Conservation (phyloP, 2,888 invertebrate species). For the Ophonus ardosiacus region DNA sequence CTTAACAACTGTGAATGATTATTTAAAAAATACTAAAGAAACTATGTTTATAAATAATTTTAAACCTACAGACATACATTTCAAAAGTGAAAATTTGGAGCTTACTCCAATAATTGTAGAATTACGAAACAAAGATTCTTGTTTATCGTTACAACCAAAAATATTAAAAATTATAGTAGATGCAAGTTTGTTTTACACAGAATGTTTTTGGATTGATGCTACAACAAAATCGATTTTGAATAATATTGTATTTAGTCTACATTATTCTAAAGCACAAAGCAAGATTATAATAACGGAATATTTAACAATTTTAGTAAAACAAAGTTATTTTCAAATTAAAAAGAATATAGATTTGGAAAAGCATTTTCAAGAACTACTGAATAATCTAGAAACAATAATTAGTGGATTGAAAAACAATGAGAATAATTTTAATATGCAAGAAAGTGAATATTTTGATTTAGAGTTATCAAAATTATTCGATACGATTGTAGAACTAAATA, state of each 20-base stretch:
- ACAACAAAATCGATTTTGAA: conserved; percentile 38
- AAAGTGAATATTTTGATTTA: conserved; percentile 32
- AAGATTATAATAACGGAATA: conserved; percentile 65
- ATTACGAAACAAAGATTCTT: conserved; percentile 67
- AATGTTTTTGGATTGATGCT: conserved; percentile 67
- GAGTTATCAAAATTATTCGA: conserved; percentile 30
- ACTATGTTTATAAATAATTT: conserved; percentile 74
- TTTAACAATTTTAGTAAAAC: conserved; percentile 39
- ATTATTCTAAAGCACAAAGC: conserved; percentile 60
- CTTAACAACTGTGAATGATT: conserved; percentile 75
- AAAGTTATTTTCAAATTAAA: conserved; percentile 46
- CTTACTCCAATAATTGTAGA: conserved; percentile 70
- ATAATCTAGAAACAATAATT: conserved; percentile 20
- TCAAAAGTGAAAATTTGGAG: conserved; percentile 70
- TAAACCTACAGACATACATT: conserved; percentile 74
- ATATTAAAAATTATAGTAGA: conserved; percentile 70
- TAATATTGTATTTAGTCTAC: conserved; percentile 61
- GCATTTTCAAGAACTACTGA: conserved; percentile 26
- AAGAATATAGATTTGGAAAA: not conserved
- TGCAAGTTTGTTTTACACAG: conserved; percentile 67
- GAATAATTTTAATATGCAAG: conserved; percentile 8
- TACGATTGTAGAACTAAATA: conserved; percentile 17
- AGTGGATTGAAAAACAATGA: not conserved
- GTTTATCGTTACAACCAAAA: conserved; percentile 69
- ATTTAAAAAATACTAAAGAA: conserved; percentile 71